These are phyloP conservation scores for Elymnias hypermnestra DNA, from an alignment of 1,140 invertebrate genomes.

Conservation along the genomic window DNA sequence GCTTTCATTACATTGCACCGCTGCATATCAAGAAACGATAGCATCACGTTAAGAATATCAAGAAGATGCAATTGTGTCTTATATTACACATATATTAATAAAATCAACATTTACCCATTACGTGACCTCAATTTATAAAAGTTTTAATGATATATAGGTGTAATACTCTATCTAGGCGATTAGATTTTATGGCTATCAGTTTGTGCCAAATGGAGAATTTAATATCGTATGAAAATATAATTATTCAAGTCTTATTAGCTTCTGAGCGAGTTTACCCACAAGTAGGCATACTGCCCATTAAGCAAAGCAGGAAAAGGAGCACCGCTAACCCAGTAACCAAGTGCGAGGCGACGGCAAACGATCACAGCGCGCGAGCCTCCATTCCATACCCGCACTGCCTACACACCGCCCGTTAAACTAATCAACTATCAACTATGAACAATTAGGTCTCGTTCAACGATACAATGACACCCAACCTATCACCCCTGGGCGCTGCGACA, in stretches of 20 bases:
- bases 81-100: constrained; percentile 14
- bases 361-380: constrained; percentile 47
- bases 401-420: constrained; percentile 42
- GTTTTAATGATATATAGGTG: too few species aligned
- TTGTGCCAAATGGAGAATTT: too few species aligned
- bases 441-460: constrained; percentile 28
- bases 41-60: constrained; percentile 24
- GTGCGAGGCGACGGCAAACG: constrained; percentile 54
- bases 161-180: too few species aligned
- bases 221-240: constrained; percentile 20
- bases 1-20: constrained; percentile 33
- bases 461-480: constrained; percentile 43
- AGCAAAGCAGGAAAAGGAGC: constrained; percentile 65
- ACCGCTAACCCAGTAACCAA: constrained; percentile 71
- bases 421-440: constrained; percentile 16
- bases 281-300: constrained; percentile 50
- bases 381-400: constrained; percentile 58
- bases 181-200: too few species aligned
- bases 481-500: constrained; percentile 46
- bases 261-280: constrained; percentile 24
- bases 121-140: neutral
- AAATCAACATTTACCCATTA: constrained; percentile 5
- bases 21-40: constrained; percentile 12
- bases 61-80: constrained; percentile 27
- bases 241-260: constrained; percentile 21